These are phyloP conservation scores for Torymus auratus DNA, from an alignment of 2,888 invertebrate species.

Conservation along the genomic window DNA sequence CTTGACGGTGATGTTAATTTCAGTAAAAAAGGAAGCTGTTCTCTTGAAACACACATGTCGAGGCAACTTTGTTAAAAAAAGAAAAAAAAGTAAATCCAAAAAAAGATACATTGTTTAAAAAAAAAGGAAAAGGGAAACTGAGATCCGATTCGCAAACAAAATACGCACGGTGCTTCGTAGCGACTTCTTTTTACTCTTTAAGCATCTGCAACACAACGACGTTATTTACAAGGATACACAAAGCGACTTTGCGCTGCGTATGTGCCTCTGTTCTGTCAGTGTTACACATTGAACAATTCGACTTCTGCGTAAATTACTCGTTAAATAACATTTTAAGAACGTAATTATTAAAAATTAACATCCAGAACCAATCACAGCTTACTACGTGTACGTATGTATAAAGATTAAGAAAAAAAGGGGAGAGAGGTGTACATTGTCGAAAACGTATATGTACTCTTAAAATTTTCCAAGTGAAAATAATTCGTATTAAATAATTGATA, in stretches of 20 bases:
- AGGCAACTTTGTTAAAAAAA: slow-evolving; percentile 49
- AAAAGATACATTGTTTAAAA: slow-evolving; percentile 55
- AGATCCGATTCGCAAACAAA: slow-evolving; percentile 62
- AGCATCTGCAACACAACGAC: slow-evolving; percentile 68
- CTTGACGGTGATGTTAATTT: slow-evolving; percentile 43
- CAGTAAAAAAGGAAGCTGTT: slow-evolving; percentile 48
- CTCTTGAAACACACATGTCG: slow-evolving; percentile 41
- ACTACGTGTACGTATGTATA: slow-evolving; percentile 63
- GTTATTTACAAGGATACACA: slow-evolving; percentile 69
- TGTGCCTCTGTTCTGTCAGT: slow-evolving; percentile 62
- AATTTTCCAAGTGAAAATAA: slow-evolving; percentile 50
- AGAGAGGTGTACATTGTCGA: slow-evolving; percentile 58
- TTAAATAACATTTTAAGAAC: slow-evolving; percentile 63
- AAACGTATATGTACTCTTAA: slow-evolving; percentile 47
- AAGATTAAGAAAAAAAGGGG: slow-evolving; percentile 59
- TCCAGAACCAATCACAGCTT: slow-evolving; percentile 71
- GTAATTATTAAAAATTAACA: slow-evolving; percentile 66
- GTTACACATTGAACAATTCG: slow-evolving; percentile 61
- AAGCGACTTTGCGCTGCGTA: slow-evolving; percentile 60
- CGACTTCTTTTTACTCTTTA: slow-evolving; percentile 68
- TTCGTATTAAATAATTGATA: slow-evolving; percentile 29
- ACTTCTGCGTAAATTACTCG: slow-evolving; percentile 60
- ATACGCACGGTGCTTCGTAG: slow-evolving; percentile 64
- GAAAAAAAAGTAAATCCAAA: slow-evolving; percentile 46
- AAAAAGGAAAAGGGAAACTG: slow-evolving; percentile 53